phyloP scores from a whole-genome alignment of 2,888 invertebrate genomes.

The Bellardia pandia region DNA sequence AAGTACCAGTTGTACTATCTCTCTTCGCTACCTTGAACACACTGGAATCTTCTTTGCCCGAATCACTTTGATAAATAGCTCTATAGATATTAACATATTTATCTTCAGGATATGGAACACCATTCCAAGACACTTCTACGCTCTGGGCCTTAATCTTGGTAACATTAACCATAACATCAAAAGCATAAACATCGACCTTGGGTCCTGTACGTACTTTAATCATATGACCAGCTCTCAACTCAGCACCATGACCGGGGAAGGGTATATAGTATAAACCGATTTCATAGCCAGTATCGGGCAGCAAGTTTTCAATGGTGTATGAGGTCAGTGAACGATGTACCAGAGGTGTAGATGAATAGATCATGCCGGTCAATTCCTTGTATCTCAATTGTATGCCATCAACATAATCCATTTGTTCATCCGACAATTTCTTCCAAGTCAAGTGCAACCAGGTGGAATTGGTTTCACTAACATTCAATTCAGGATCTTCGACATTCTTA shows the following conservation, averaged over 20 bases:
- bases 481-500: constrained; percentile 88
- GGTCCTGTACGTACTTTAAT: constrained; percentile 90
- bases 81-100: constrained; percentile 95
- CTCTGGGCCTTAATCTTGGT: constrained; percentile 90
- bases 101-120: constrained; percentile 94
- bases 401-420: constrained; percentile 92
- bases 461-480: constrained; percentile 89
- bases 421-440: constrained; percentile 92
- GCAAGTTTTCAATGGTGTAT: constrained; percentile 91
- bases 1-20: constrained; percentile 88
- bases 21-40: constrained; percentile 91
- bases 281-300: constrained; percentile 92
- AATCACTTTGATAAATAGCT: constrained; percentile 91
- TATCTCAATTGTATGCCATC: constrained; percentile 95
- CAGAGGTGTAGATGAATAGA: constrained; percentile 93
- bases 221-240: constrained; percentile 89
- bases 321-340: constrained; percentile 92
- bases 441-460: constrained; percentile 92
- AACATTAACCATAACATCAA: constrained; percentile 91
- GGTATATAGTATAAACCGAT: constrained; percentile 93
- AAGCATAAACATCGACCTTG: constrained; percentile 91
- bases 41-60: constrained; percentile 89
- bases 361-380: constrained; percentile 91
- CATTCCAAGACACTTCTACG: constrained; percentile 92
- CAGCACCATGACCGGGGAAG: constrained; percentile 91